Evolutionary conservation across 2,113 vertebrate genomes (phyloP).

Genomic region (Mesitornis unicolor): DNA sequence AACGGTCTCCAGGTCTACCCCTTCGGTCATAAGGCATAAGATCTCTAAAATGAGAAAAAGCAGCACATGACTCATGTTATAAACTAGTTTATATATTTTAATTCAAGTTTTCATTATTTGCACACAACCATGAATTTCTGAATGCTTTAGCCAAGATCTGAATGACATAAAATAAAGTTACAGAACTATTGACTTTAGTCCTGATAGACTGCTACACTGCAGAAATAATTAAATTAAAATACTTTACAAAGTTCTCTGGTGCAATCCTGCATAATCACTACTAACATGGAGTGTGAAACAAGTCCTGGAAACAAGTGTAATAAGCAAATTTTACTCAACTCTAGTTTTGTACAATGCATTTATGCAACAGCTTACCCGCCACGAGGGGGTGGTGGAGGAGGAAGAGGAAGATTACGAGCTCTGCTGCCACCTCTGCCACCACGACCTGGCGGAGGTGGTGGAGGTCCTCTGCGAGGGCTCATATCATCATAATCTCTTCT

Average conservation of each 20-base stretch:
- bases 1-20: slow-evolving; percentile 92
- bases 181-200: not conserved
- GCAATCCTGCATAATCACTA: not conserved
- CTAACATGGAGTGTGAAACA: not conserved
- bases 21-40: slow-evolving; percentile 86
- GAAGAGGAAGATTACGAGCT: slow-evolving; percentile 85
- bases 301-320: not conserved
- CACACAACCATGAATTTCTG: not conserved
- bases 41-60: slow-evolving; percentile 62
- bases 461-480: slow-evolving; percentile 91
- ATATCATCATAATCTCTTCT: slow-evolving; percentile 96
- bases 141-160: not conserved
- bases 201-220: not conserved
- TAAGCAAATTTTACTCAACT: not conserved
- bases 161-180: not conserved
- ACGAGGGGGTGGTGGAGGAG: slow-evolving; percentile 87
- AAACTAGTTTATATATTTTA: not conserved
- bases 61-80: not conserved
- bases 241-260: not conserved
- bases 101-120: not conserved
- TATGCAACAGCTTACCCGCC: slow-evolving; percentile 80
- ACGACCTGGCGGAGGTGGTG: slow-evolving; percentile 84
- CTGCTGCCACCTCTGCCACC: slow-evolving; percentile 82
- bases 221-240: not conserved
- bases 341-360: not conserved